A percentile compares a stretch with the other conserved stretches of the same genome.
Conservation (phyloP, 2,113 vertebrate genomes). For the Prinia subflava region DNA sequence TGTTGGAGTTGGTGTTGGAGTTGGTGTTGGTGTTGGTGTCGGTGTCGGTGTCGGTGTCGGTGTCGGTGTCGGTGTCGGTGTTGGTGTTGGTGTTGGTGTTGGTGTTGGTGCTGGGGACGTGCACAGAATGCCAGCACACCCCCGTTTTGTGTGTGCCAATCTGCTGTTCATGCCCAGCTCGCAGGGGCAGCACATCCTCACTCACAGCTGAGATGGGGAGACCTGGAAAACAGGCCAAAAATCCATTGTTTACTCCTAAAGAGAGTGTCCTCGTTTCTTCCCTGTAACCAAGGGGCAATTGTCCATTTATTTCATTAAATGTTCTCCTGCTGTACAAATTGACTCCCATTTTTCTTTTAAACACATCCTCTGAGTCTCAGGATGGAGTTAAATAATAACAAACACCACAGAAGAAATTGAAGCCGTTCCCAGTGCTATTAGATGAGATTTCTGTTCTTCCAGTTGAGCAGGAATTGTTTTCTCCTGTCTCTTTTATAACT, state of each 20-base stretch:
- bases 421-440: not conserved
- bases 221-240: not conserved
- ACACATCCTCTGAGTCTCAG: not conserved
- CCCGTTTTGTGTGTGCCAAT: not conserved
- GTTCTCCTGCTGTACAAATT: not conserved
- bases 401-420: not conserved
- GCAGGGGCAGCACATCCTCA: not conserved
- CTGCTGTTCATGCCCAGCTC: not conserved
- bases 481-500: not conserved
- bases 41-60: too few species aligned
- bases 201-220: not conserved
- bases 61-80: too few species aligned
- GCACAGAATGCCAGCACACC: not conserved
- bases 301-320: not conserved
- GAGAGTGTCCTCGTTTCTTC: not conserved
- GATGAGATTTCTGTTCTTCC: not conserved
- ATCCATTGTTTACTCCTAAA: not conserved
- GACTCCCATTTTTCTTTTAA: conserved; percentile 1
- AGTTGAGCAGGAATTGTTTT: conserved; percentile 1
- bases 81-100: too few species aligned
- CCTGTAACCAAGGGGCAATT: not conserved
- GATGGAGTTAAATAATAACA: conserved; percentile 19
- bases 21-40: too few species aligned
- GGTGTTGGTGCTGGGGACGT: not conserved
- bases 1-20: too few species aligned